Evolutionary conservation across 30 jellyfish, hydroid and myxozoan genomes (phyloP).

Genomic region (Pelagia noctiluca): DNA sequence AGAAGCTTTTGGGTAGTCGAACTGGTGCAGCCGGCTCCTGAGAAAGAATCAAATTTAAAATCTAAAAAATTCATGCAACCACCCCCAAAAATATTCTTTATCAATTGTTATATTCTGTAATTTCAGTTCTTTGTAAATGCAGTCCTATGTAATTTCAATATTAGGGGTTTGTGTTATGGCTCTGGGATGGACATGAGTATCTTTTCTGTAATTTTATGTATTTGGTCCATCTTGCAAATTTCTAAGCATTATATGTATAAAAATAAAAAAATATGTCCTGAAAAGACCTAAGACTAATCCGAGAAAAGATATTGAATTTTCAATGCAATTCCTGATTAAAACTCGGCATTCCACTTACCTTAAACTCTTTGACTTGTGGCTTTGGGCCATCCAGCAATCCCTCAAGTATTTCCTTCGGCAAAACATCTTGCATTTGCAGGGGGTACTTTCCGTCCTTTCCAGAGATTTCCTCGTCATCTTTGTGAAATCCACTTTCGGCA

Average conservation of each 20-base stretch:
- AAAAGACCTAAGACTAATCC: neutral
- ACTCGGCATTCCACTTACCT: neutral
- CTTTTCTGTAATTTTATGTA: too few species aligned
- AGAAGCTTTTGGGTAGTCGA: constrained; percentile 82
- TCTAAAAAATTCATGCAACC: neutral
- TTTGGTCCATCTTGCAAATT: neutral
- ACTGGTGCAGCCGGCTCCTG: constrained; percentile 88
- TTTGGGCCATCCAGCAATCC: constrained; percentile 52
- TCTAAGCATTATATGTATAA: too few species aligned
- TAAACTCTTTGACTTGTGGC: constrained; percentile 46
- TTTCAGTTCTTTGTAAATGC: too few species aligned
- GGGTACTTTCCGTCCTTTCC: constrained; percentile 6
- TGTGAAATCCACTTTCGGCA: constrained; percentile 63
- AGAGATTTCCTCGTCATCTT: constrained; percentile 25
- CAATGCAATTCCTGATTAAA: neutral
- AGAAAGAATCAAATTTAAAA: neutral
- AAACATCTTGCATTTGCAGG: constrained; percentile 9
- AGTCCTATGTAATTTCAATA: neutral
- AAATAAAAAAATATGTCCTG: too few species aligned
- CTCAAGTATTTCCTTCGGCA: constrained; percentile 40
- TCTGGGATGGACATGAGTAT: neutral
- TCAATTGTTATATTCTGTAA: neutral
- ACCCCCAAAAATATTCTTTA: neutral
- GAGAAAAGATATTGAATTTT: neutral
- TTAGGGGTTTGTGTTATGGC: neutral